A percentile compares a stretch with the other conserved stretches of the same genome.
These are phyloP conservation scores for Cichladusa arquata DNA, from an alignment of 2,113 vertebrate species.

Conservation along the genomic window DNA sequence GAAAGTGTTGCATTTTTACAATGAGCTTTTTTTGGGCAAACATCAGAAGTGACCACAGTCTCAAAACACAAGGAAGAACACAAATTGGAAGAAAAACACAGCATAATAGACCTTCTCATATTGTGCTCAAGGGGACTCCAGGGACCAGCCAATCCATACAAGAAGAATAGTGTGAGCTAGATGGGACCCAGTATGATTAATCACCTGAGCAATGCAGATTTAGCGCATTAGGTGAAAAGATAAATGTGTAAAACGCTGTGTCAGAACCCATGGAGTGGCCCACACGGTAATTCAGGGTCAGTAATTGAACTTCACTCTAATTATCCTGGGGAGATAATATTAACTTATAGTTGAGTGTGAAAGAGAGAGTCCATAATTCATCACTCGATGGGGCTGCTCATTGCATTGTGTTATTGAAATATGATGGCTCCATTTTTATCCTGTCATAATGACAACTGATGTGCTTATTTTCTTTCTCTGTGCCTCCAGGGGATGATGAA, in stretches of 20 bases:
- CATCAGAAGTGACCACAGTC: slow-evolving; percentile 67
- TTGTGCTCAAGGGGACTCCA: slow-evolving; percentile 86
- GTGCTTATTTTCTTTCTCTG: slow-evolving; percentile 90
- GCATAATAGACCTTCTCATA: slow-evolving; percentile 82
- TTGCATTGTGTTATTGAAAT: slow-evolving; percentile 97
- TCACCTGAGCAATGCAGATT: slow-evolving; percentile 92
- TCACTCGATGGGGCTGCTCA: slow-evolving; percentile 80
- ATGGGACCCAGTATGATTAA: slow-evolving; percentile 85
- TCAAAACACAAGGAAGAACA: slow-evolving; percentile 75
- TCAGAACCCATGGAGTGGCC: slow-evolving; percentile 85
- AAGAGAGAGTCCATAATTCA: slow-evolving; percentile 90
- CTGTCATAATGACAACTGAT: slow-evolving; percentile 99
- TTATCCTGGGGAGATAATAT: slow-evolving; percentile 99
- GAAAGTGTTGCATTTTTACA: neutral
- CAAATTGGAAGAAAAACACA: slow-evolving; percentile 83
- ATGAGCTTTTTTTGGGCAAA: neutral
- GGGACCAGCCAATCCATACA: slow-evolving; percentile 84
- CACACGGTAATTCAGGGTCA: slow-evolving; percentile 87
- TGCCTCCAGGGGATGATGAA: slow-evolving; percentile 94
- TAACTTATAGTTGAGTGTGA: slow-evolving; percentile 90
- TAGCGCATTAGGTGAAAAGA: slow-evolving; percentile 87
- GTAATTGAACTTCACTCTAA: slow-evolving; percentile 97
- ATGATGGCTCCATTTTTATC: slow-evolving; percentile 99
- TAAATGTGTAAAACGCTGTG: slow-evolving; percentile 90
- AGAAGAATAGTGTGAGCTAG: slow-evolving; percentile 82